Evolutionary conservation across 1,140 invertebrate species (phyloP), one percentile per base, ranked within the genome.

Genomic region (Drosophila ercepeae): DNA sequence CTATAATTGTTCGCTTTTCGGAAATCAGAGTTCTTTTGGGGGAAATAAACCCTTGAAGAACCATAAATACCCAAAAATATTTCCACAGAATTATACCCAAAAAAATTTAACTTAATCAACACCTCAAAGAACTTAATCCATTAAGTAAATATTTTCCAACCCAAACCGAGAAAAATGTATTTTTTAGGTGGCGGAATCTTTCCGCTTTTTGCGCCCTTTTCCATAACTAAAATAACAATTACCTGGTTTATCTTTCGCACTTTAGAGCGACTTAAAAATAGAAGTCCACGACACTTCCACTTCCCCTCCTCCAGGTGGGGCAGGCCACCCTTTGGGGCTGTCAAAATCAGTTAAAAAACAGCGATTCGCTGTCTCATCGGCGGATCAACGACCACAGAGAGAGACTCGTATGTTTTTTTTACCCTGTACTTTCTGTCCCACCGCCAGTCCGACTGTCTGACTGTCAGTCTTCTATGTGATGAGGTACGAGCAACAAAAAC

Each of bases 301-400:
- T n/a, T n/a, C 69, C 23, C 41, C 58, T 53, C n/a, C n/a, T n/a
- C n/a, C n/a, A n/a, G n/a, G n/a, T n/a, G n/a, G n/a, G n/a, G n/a
- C n/a, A n/a, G 45, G 36, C 36, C 36, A 4, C 36, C 36, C 14
- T 39, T 39, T 4, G n/a, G 36, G 36, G 60, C 58, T 54, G 70
- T 50, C 59, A 64, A 75, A 79, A 86, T 84, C 79, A 76, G 79
- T 76, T 86, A 86, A 84, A 84, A 53, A 60, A 45, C 74, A 68
- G 59, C 64, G 65, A 83, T 75, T 75, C 65, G 75, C 49, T 65
- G 63, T 75, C 64, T 75, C 64, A 70, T 60, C 57, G 72, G 52
- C 61, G 79, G 79, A 86, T 84, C 81, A 84, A 84, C 82, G 79
- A 84, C 79, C 79, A 84, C 71, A 55, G 50, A 45, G 34, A 64